These are phyloP conservation scores for Paramisgurnus dabryanus DNA, from an alignment of 2,113 vertebrate genomes.

Conservation along the genomic window DNA sequence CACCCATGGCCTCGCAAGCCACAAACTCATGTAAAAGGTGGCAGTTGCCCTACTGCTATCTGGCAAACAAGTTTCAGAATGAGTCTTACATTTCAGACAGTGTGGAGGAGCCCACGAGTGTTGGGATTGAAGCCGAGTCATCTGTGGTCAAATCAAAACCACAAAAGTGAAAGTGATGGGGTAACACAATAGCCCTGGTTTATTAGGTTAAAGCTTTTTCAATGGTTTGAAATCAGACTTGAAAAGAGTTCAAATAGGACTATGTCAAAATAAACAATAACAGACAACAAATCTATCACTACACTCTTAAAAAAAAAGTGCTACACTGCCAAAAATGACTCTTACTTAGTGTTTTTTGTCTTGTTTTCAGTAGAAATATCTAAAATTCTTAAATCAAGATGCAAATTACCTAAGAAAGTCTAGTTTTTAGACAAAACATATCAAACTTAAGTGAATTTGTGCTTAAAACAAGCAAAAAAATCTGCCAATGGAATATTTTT, in stretches of 20 bases:
- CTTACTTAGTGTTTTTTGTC: too few species aligned
- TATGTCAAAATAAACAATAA: too few species aligned
- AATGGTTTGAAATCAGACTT: background rate
- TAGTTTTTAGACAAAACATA: too few species aligned
- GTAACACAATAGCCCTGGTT: slow-evolving; percentile 18
- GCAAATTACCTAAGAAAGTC: too few species aligned
- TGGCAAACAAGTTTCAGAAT: background rate
- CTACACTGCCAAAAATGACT: too few species aligned
- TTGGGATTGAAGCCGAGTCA: background rate
- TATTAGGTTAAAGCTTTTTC: background rate
- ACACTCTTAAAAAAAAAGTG: too few species aligned
- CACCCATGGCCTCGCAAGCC: background rate
- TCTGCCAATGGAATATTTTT: too few species aligned
- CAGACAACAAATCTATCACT: too few species aligned
- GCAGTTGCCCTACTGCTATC: background rate
- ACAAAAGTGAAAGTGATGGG: background rate
- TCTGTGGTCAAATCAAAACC: slow-evolving; percentile 1
- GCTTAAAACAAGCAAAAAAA: too few species aligned
- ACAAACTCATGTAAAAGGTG: background rate
- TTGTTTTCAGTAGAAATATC: too few species aligned
- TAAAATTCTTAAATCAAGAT: too few species aligned
- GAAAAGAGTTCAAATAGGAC: background rate
- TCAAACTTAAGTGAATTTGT: too few species aligned
- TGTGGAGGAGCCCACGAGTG: slow-evolving; percentile 1
- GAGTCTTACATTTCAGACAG: background rate